These are phyloP conservation scores for Torymus texanus DNA, from an alignment of 2,888 invertebrate species.

Conservation along the genomic window DNA sequence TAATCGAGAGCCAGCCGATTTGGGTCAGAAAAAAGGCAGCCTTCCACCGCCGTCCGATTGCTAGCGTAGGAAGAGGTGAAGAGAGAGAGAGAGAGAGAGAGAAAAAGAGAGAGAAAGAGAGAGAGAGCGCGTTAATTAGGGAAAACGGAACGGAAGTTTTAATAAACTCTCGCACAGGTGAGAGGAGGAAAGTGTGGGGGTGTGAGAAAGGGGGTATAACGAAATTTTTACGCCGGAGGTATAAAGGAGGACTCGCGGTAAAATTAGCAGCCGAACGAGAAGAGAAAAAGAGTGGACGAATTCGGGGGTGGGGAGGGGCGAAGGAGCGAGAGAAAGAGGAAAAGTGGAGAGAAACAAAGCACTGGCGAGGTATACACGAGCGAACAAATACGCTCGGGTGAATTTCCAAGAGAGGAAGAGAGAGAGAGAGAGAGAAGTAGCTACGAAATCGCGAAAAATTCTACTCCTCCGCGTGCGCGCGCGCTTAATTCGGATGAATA, in stretches of 20 bases:
- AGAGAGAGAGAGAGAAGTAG: too few species aligned
- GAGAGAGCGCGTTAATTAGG: not conserved
- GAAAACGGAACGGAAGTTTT: too few species aligned
- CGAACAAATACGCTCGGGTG: not conserved
- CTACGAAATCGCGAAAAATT: not conserved
- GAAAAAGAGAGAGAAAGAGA: slow-evolving; percentile 1
- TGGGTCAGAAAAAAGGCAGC: slow-evolving; percentile 29
- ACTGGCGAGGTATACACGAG: too few species aligned
- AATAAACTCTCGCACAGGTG: too few species aligned
- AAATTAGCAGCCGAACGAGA: not conserved
- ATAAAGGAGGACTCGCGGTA: too few species aligned
- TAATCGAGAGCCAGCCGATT: slow-evolving; percentile 23
- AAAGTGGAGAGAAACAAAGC: not conserved
- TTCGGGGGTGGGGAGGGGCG: not conserved
- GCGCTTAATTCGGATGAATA: slow-evolving; percentile 2
- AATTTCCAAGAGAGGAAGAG: not conserved
- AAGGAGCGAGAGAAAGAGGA: slow-evolving; percentile 2
- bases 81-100: not conserved
- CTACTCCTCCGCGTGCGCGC: not conserved
- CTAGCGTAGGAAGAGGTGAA: not conserved
- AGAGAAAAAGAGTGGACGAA: slow-evolving; percentile 2
- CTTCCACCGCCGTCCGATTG: too few species aligned
- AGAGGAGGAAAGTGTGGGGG: too few species aligned
- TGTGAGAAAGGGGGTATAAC: too few species aligned
- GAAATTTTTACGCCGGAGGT: too few species aligned